phyloP scores from a whole-genome alignment of 2,797 vertebrate species.

The Dicrostonyx torquatus region DNA sequence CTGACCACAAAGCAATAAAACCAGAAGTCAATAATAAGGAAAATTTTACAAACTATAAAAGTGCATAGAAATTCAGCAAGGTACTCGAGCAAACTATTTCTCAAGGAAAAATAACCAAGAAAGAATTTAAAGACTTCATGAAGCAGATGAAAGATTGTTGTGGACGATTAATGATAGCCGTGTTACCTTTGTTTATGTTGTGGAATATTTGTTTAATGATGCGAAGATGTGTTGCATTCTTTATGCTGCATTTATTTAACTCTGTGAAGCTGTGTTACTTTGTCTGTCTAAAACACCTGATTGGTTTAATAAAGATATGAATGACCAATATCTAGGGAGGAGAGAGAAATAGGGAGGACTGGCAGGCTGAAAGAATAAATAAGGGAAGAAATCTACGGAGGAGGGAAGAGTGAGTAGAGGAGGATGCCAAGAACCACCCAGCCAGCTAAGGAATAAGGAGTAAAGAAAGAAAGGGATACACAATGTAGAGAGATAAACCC shows the following conservation, averaged over 20 bases:
- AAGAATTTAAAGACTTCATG: not conserved
- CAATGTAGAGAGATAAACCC: not conserved
- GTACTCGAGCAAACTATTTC: not conserved
- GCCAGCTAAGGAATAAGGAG: not conserved
- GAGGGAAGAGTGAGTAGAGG: not conserved
- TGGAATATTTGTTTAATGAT: not conserved
- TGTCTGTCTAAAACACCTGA: not conserved
- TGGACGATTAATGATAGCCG: not conserved
- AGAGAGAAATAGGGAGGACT: not conserved
- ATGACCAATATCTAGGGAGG: not conserved
- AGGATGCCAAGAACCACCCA: not conserved
- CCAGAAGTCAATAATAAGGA: not conserved
- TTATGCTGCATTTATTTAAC: not conserved
- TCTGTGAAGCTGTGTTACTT: not conserved
- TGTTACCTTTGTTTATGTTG: not conserved
- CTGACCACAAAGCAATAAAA: not conserved
- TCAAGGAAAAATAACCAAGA: not conserved
- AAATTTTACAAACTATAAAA: not conserved
- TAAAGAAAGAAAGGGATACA: not conserved
- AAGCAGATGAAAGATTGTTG: not conserved
- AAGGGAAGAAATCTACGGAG: not conserved
- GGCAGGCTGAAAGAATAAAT: not conserved
- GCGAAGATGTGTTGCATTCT: not conserved
- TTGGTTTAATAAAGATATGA: not conserved
- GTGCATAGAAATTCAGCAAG: not conserved